Conservation (phyloP, 2,888 invertebrate species). For the Slavum lentiscoides region DNA sequence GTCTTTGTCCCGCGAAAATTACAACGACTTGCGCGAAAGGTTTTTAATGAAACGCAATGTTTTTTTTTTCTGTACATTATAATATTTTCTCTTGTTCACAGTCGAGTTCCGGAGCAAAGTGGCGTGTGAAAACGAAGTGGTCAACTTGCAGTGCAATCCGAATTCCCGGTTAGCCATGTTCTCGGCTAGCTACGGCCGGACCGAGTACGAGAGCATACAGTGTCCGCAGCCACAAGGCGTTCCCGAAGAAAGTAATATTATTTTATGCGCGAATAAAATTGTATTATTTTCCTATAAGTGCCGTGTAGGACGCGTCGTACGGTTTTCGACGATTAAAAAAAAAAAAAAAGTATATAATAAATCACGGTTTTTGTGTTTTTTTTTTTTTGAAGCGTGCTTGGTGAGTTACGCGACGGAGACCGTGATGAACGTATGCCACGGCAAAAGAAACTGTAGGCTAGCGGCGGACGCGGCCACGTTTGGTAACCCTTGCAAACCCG, state of each 20-base stretch:
- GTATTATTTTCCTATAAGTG: too few relatives aligned
- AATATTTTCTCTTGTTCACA: conserved; percentile 59
- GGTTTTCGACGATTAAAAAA: too few relatives aligned
- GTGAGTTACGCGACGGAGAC: conserved; percentile 89
- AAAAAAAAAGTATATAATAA: too few relatives aligned
- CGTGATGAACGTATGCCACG: conserved; percentile 84
- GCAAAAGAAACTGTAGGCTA: conserved; percentile 77
- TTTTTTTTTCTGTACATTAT: background rate
- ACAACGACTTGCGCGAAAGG: too few relatives aligned
- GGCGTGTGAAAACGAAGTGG: conserved; percentile 87
- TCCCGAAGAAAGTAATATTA: conserved; percentile 79
- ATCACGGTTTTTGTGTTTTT: background rate
- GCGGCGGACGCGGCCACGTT: conserved; percentile 81
- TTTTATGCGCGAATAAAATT: too few relatives aligned
- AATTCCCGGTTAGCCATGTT: conserved; percentile 88
- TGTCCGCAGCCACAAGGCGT: conserved; percentile 84
- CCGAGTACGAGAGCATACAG: conserved; percentile 83
- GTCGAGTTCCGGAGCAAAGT: conserved; percentile 93
- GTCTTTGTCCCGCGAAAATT: too few relatives aligned
- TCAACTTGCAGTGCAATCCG: conserved; percentile 84
- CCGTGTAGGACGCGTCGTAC: too few relatives aligned
- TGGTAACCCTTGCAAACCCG: conserved; percentile 78
- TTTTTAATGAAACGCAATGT: too few relatives aligned
- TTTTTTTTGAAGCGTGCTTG: conserved; percentile 73
- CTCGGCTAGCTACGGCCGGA: conserved; percentile 88